A percentile compares a stretch with the other conserved stretches of the same genome.
phyloP scores from a whole-genome alignment of 2,797 vertebrate species.

The Thaleichthys pacificus region DNA sequence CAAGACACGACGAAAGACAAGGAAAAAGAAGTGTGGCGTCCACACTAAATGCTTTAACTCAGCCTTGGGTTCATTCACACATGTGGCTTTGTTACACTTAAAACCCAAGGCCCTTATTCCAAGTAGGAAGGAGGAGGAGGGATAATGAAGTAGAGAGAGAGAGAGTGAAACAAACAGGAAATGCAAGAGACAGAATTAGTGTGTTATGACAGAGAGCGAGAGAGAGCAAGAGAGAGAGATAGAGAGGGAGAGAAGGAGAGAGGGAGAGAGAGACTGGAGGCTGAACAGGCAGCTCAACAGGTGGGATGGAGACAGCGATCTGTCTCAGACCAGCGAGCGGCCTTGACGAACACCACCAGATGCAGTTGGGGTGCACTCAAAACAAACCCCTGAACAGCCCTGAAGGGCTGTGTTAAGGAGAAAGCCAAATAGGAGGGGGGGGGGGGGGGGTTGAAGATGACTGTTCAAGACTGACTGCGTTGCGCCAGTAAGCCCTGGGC shows the following conservation, averaged over 20 bases:
- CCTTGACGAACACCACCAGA: background rate
- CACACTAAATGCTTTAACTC: slow-evolving; percentile 2
- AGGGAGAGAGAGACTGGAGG: background rate
- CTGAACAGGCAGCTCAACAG: background rate
- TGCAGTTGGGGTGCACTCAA: background rate
- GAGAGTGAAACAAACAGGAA: background rate
- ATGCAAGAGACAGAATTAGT: background rate
- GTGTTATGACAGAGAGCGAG: background rate
- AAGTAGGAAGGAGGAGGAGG: background rate
- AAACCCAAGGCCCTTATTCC: background rate
- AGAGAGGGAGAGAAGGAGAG: background rate
- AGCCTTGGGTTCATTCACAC: slow-evolving; percentile 3
- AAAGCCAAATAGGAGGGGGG: background rate
- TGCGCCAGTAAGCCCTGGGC: background rate
- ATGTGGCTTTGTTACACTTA: background rate
- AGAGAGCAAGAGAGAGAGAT: background rate
- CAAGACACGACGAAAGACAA: background rate
- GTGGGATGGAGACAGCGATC: background rate
- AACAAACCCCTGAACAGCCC: no score
- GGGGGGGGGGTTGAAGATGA: background rate
- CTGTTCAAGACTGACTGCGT: background rate
- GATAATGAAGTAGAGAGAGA: background rate
- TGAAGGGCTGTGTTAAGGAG: background rate
- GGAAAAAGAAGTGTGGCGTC: background rate
- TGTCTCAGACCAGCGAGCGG: background rate